Evolutionary conservation across 2,113 vertebrate species (phyloP).

Genomic region (Himantopus leucocephalus): DNA sequence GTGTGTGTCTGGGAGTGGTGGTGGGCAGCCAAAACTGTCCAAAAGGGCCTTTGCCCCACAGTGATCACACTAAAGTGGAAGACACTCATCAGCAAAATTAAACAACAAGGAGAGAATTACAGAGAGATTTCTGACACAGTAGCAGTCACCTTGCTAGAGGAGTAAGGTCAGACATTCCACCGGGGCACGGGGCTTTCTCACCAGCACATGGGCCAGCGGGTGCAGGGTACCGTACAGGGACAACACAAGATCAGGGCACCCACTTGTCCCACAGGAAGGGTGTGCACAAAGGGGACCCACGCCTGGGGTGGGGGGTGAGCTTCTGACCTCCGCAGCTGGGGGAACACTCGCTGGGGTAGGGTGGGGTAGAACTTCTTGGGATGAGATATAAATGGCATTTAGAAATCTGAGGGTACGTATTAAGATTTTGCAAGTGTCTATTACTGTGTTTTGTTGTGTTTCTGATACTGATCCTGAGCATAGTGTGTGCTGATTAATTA

Average conservation of each 20-base stretch:
- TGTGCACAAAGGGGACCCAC: background rate
- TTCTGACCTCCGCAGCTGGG: background rate
- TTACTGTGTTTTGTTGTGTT: background rate
- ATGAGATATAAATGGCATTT: background rate
- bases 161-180: background rate
- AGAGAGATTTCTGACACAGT: background rate
- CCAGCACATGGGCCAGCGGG: background rate
- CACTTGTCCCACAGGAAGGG: rapidly evolving
- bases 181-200: rapidly evolving
- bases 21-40: background rate
- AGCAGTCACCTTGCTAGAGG: background rate
- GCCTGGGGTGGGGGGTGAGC: background rate
- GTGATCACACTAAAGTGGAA: background rate
- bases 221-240: too few relatives aligned
- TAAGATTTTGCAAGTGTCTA: background rate
- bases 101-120: background rate
- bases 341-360: rapidly evolving
- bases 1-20: background rate
- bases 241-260: background rate
- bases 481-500: background rate
- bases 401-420: background rate
- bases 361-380: background rate
- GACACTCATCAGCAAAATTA: background rate
- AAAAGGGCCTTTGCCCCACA: background rate
- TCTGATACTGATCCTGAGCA: background rate